A percentile compares a stretch with the other conserved stretches of the same genome.
Conservation (phyloP, 64 coral and sea anemone genomes). For the Hydrozoanthus tunicans region DNA sequence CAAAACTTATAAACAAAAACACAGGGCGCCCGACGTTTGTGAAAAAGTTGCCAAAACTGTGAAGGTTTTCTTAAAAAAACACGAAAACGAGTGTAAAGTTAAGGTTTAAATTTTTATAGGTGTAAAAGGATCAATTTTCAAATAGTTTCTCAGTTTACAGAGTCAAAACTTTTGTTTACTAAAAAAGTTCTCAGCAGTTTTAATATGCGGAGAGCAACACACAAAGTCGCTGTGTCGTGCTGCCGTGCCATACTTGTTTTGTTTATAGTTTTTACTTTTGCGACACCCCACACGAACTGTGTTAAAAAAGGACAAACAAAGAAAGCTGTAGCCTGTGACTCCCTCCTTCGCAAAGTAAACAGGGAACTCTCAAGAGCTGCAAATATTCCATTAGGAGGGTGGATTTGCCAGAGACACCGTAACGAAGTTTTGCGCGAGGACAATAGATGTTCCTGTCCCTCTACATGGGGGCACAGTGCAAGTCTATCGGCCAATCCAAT, state of each 20-base stretch:
- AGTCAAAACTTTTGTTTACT: background rate
- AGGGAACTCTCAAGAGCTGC: background rate
- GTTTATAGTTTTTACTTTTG: background rate
- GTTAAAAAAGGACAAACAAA: slow-evolving; percentile 1
- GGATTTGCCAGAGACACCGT: background rate
- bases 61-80: background rate
- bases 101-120: slow-evolving; percentile 6
- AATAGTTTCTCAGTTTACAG: slow-evolving; percentile 1
- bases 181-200: slow-evolving; percentile 3
- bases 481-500: no score
- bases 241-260: background rate
- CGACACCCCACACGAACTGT: background rate
- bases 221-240: background rate
- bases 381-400: slow-evolving; percentile 2
- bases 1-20: background rate
- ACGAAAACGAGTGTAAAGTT: background rate
- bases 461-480: background rate
- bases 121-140: background rate
- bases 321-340: slow-evolving; percentile 7
- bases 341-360: background rate
- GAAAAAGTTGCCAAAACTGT: background rate
- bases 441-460: background rate
- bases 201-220: background rate
- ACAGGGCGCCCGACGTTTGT: background rate
- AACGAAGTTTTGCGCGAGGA: background rate